Evolutionary conservation across 2,113 vertebrate species (phyloP).

Genomic region (Zingel zingel): DNA sequence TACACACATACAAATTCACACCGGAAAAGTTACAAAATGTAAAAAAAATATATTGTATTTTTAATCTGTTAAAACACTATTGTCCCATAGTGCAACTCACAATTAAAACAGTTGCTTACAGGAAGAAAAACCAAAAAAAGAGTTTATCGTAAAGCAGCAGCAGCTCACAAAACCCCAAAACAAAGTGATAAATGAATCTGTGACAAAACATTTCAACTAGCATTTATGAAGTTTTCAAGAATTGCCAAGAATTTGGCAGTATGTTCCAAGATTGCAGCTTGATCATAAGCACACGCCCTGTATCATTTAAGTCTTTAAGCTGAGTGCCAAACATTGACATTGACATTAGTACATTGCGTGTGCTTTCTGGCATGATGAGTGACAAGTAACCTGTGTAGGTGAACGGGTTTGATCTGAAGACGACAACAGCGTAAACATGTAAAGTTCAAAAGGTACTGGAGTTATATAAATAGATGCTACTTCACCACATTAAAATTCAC

Average conservation of each 20-base stretch:
- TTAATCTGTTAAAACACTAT: background rate
- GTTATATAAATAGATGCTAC: background rate
- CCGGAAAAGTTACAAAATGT: background rate
- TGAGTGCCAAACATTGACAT: background rate
- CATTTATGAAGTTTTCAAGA: background rate
- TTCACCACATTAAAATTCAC: conserved; percentile 3
- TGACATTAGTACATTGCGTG: background rate
- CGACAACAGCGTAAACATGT: background rate
- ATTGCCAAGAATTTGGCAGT: background rate
- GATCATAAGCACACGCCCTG: background rate
- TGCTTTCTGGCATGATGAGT: background rate
- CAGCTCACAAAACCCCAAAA: background rate
- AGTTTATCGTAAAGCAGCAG: background rate
- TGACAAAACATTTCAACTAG: background rate
- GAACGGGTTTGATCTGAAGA: background rate
- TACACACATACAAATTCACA: background rate
- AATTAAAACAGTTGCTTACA: background rate
- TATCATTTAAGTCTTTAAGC: background rate
- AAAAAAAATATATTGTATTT: background rate
- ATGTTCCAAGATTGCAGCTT: background rate
- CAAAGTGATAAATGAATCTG: background rate
- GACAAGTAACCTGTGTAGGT: background rate
- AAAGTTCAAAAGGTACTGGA: conserved; percentile 18
- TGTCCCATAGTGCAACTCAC: background rate
- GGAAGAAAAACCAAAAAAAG: background rate